phyloP scores from a whole-genome alignment of 2,888 invertebrate genomes.

The Bursaphelenchus okinawaensis region DNA sequence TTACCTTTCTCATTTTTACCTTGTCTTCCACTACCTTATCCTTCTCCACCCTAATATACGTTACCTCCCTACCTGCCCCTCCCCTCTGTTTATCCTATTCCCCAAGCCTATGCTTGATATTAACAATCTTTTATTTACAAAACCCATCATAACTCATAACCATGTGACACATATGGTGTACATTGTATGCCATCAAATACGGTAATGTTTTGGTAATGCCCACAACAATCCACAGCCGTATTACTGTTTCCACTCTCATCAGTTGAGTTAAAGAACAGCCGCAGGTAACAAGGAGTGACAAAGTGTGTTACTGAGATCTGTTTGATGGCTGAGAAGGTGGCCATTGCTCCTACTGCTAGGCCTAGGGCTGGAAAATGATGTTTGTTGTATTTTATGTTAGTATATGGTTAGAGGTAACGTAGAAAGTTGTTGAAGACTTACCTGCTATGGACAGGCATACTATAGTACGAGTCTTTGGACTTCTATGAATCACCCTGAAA shows the following conservation, averaged over 20 bases:
- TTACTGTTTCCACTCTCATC: neutral
- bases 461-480: neutral
- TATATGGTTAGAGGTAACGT: too few relatives aligned
- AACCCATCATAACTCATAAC: too few relatives aligned
- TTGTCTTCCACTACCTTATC: too few relatives aligned
- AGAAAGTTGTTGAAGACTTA: too few relatives aligned
- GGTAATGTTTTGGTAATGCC: conserved; percentile 37
- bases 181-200: conserved; percentile 1
- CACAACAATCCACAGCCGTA: conserved; percentile 40
- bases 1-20: too few relatives aligned
- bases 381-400: neutral
- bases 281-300: conserved; percentile 25
- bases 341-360: neutral
- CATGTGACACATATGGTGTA: neutral
- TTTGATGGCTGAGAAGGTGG: conserved; percentile 28
- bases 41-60: too few relatives aligned
- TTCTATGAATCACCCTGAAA: neutral
- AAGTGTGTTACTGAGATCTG: conserved; percentile 28
- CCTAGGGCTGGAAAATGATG: neutral
- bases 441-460: neutral
- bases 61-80: too few relatives aligned
- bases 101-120: too few relatives aligned
- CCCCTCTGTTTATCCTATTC: too few relatives aligned
- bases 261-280: conserved; percentile 13
- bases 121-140: too few relatives aligned